A percentile compares a stretch with the other conserved stretches of the same genome.
These are phyloP conservation scores for Cyrtorhinus lividipennis DNA, from an alignment of 1,140 invertebrate species.

Conservation along the genomic window DNA sequence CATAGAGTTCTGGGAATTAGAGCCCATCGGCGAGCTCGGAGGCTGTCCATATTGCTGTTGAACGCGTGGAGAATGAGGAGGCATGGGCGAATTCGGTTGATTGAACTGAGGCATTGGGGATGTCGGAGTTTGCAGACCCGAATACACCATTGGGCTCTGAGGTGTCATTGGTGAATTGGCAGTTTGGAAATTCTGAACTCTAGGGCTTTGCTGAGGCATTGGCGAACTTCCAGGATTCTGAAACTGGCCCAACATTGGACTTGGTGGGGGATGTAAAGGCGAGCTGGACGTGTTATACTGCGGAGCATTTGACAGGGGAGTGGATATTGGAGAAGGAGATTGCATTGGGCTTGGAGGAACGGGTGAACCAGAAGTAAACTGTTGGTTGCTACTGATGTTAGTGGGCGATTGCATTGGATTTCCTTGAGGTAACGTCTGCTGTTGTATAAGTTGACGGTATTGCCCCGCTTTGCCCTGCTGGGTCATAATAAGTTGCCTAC, in stretches of 20 bases:
- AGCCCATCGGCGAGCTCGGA: slow-evolving; percentile 34
- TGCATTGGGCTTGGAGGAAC: slow-evolving; percentile 31
- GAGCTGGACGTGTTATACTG: slow-evolving; percentile 31
- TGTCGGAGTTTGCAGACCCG: slow-evolving; percentile 30
- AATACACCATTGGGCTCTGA: slow-evolving; percentile 24
- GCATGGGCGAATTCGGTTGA: slow-evolving; percentile 34
- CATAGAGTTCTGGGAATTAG: slow-evolving; percentile 2
- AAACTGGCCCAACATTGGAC: slow-evolving; percentile 31
- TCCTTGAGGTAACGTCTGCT: slow-evolving; percentile 13
- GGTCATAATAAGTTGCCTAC: slow-evolving; percentile 30
- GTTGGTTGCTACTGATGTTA: slow-evolving; percentile 18
- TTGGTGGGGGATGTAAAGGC: slow-evolving; percentile 36
- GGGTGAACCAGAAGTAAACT: slow-evolving; percentile 30
- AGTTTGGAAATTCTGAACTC: slow-evolving; percentile 17
- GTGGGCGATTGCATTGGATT: slow-evolving; percentile 25
- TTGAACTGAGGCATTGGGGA: slow-evolving; percentile 30
- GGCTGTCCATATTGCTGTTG: slow-evolving; percentile 28
- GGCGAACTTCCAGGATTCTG: slow-evolving; percentile 38
- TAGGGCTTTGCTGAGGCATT: slow-evolving; percentile 32
- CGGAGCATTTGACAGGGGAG: slow-evolving; percentile 25
- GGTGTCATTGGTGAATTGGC: slow-evolving; percentile 20
- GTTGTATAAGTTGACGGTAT: slow-evolving; percentile 19
- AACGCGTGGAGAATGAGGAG: slow-evolving; percentile 28
- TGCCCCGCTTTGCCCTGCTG: slow-evolving; percentile 24
- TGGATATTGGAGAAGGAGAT: slow-evolving; percentile 12